Percentiles rank a stretch among this genome's conserved stretches.
These are phyloP conservation scores for Cryptocephalus moraei DNA, from an alignment of 2,888 invertebrate genomes.

Conservation along the genomic window DNA sequence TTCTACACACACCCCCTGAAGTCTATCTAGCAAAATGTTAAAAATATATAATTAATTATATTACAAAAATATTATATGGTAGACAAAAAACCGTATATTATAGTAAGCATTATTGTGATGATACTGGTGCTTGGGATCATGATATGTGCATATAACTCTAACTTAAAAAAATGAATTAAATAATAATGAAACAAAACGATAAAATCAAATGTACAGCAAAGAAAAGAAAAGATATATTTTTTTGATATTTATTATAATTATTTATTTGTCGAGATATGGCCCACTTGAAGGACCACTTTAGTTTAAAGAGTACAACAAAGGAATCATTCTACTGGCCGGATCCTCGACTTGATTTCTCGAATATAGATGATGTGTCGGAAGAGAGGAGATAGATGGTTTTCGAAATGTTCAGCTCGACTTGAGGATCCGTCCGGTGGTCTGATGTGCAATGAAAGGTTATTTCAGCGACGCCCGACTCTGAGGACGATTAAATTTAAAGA, in stretches of 20 bases:
- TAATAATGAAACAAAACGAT: neutral
- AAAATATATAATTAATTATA: constrained; percentile 28
- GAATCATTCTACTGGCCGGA: too few relatives aligned
- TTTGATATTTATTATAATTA: constrained; percentile 7
- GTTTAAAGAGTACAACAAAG: too few relatives aligned
- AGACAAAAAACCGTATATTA: constrained; percentile 31
- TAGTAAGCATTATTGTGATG: constrained; percentile 38
- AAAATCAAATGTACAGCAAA: constrained; percentile 9
- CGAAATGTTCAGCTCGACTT: too few relatives aligned
- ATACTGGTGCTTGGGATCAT: constrained; percentile 33
- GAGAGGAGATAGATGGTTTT: too few relatives aligned
- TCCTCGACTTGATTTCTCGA: too few relatives aligned
- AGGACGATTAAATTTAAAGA: too few relatives aligned
- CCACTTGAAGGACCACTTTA: too few relatives aligned
- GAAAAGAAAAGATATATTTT: constrained; percentile 3
- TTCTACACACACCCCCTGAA: constrained; percentile 1
- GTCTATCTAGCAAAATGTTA: constrained; percentile 30
- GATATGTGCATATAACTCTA: constrained; percentile 29
- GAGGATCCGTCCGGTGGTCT: too few relatives aligned
- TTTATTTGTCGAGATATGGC: constrained; percentile 1
- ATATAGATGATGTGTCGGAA: too few relatives aligned
- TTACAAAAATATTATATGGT: constrained; percentile 34
- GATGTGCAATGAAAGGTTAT: too few relatives aligned
- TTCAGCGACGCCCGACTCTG: too few relatives aligned
- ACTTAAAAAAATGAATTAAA: neutral